A percentile compares a stretch with the other conserved stretches of the same genome.
Conservation (phyloP, 2,888 invertebrate genomes). For the Carabus problematicus region DNA sequence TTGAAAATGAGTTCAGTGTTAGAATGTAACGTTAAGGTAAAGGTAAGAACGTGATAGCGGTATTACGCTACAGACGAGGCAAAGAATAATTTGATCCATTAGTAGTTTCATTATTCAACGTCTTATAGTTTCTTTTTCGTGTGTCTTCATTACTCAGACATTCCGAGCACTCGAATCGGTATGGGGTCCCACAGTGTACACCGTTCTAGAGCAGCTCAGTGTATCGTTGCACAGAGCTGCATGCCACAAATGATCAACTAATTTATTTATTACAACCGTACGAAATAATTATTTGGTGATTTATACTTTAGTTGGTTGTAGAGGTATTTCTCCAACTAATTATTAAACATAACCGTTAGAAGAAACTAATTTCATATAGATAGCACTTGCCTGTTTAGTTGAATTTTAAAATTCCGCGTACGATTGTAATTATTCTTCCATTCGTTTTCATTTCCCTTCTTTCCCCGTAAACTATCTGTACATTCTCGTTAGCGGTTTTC, state of each 20-base stretch:
- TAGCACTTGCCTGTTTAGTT: too few species aligned
- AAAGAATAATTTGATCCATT: constrained; percentile 40
- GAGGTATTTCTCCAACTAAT: too few species aligned
- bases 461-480: too few species aligned
- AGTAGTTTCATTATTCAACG: constrained; percentile 39
- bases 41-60: constrained; percentile 19
- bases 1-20: too few species aligned
- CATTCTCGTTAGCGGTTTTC: too few species aligned
- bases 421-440: too few species aligned
- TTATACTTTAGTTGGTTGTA: background rate
- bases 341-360: too few species aligned
- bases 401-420: too few species aligned
- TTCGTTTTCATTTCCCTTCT: too few species aligned
- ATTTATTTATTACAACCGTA: constrained; percentile 15
- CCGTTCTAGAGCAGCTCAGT: background rate
- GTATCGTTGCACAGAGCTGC: background rate
- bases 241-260: constrained; percentile 1
- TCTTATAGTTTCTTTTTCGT: constrained; percentile 16
- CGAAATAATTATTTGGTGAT: constrained; percentile 16
- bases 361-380: too few species aligned
- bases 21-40: too few species aligned
- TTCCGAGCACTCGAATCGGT: constrained; percentile 4
- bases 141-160: constrained; percentile 19
- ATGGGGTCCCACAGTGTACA: constrained; percentile 5
- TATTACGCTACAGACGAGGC: constrained; percentile 35